A percentile compares a stretch with the other conserved stretches of the same genome.
phyloP scores from a whole-genome alignment of 2,888 invertebrate genomes.

The Andrena fulva region DNA sequence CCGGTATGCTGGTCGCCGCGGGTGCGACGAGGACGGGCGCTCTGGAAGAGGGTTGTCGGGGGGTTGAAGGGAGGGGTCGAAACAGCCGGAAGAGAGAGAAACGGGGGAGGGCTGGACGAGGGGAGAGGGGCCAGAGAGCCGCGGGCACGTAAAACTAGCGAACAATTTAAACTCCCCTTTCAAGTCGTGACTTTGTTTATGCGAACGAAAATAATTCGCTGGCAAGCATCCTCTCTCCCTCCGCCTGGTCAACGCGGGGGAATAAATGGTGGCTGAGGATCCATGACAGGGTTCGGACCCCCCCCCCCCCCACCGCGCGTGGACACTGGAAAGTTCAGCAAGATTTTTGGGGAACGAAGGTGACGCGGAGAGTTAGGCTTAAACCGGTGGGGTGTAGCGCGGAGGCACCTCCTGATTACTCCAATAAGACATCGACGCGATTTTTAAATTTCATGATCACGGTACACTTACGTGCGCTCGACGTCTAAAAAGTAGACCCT shows the following conservation, averaged over 20 bases:
- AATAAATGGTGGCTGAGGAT: constrained; percentile 5
- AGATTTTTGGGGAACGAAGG: background rate
- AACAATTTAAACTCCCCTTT: constrained; percentile 83
- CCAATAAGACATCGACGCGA: too few species aligned
- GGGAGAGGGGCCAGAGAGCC: constrained; percentile 56
- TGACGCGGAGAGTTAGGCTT: background rate
- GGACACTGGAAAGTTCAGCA: too few species aligned
- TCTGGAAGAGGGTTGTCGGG: constrained; percentile 10
- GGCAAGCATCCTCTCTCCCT: constrained; percentile 32
- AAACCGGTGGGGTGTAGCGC: too few species aligned
- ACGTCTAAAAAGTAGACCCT: too few species aligned
- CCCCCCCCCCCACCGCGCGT: background rate
- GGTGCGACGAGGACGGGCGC: constrained; percentile 9
- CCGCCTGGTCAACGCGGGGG: constrained; percentile 2
- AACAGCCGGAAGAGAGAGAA: constrained; percentile 30
- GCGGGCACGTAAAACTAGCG: constrained; percentile 79
- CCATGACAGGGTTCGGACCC: background rate
- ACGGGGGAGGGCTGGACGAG: background rate
- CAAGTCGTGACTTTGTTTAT: constrained; percentile 82
- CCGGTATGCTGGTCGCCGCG: constrained; percentile 37
- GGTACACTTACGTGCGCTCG: too few species aligned
- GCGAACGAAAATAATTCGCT: constrained; percentile 80
- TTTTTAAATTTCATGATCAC: too few species aligned
- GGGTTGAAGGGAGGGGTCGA: constrained; percentile 25
- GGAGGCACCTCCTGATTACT: too few species aligned